These are phyloP conservation scores for Drosophila sechellia DNA, from an alignment of 1,140 invertebrate genomes.

Conservation along the genomic window DNA sequence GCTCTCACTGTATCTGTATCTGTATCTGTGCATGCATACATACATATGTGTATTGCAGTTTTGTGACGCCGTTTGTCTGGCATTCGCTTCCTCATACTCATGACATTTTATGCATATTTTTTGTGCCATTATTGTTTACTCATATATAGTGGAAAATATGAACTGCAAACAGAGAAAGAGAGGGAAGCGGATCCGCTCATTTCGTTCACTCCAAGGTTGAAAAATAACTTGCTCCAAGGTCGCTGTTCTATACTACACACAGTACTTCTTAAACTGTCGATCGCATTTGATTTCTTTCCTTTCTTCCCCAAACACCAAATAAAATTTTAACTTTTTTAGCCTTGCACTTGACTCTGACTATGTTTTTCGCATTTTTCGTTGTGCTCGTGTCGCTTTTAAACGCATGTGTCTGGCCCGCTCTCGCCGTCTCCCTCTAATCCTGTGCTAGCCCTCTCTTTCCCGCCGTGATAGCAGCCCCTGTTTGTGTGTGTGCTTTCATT, in stretches of 20 bases:
- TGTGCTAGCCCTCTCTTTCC: background rate
- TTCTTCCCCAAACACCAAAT: slow-evolving; percentile 7
- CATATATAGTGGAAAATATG: slow-evolving; percentile 53
- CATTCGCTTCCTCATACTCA: slow-evolving; percentile 53
- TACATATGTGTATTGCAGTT: slow-evolving; percentile 14
- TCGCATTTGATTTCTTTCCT: slow-evolving; percentile 19
- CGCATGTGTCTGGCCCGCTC: slow-evolving; percentile 49
- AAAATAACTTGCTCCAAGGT: slow-evolving; percentile 81
- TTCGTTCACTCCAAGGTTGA: slow-evolving; percentile 77
- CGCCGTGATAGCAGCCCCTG: slow-evolving; percentile 4
- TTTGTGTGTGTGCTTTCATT: slow-evolving; percentile 57
- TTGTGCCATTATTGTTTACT: slow-evolving; percentile 67
- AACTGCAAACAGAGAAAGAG: slow-evolving; percentile 38
- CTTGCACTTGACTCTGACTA: slow-evolving; percentile 75
- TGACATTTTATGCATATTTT: slow-evolving; percentile 55
- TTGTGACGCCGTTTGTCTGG: slow-evolving; percentile 42
- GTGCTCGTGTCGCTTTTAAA: slow-evolving; percentile 14
- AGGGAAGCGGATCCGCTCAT: slow-evolving; percentile 19
- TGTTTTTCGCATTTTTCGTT: background rate
- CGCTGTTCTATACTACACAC: slow-evolving; percentile 18
- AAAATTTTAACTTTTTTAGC: slow-evolving; percentile 44
- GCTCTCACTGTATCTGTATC: background rate
- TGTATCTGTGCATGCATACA: background rate
- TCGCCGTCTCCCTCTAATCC: slow-evolving; percentile 9
- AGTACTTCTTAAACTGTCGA: slow-evolving; percentile 53